phyloP scores from a whole-genome alignment of 1,140 invertebrate genomes.

The Anoplolepis gracilipes region DNA sequence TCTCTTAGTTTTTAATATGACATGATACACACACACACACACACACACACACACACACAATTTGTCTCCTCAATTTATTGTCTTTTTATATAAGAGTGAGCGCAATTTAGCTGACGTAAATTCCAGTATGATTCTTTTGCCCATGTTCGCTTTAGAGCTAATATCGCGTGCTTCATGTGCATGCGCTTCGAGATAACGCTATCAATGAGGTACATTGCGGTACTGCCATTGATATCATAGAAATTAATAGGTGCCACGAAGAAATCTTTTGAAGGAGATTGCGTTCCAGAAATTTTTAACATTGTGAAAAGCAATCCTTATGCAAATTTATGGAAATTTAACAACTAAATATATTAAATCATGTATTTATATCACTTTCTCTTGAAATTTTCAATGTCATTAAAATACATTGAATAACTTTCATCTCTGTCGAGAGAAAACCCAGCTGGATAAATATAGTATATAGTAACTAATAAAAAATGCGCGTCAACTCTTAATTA shows the following conservation, averaged over 20 bases:
- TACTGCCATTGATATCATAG: constrained; percentile 47
- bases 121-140: constrained; percentile 35
- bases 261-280: constrained; percentile 37
- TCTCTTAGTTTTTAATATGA: neutral
- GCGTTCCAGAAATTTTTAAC: constrained; percentile 16
- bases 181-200: constrained; percentile 42
- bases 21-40: too few species aligned
- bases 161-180: constrained; percentile 50
- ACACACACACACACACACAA: too few species aligned
- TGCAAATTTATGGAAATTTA: constrained; percentile 41
- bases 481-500: neutral
- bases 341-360: neutral
- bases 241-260: constrained; percentile 49
- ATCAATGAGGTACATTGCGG: constrained; percentile 48
- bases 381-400: constrained; percentile 28
- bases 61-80: constrained; percentile 13
- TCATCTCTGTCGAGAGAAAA: neutral
- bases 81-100: constrained; percentile 25
- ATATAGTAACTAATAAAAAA: neutral
- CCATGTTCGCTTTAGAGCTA: constrained; percentile 24
- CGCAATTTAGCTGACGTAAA: constrained; percentile 36
- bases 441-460: too few species aligned
- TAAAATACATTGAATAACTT: neutral
- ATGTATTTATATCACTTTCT: neutral
- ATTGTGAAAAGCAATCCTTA: constrained; percentile 15